These are phyloP conservation scores for Elephantulus edwardii DNA, from an alignment of 2,113 vertebrate genomes.

Conservation along the genomic window DNA sequence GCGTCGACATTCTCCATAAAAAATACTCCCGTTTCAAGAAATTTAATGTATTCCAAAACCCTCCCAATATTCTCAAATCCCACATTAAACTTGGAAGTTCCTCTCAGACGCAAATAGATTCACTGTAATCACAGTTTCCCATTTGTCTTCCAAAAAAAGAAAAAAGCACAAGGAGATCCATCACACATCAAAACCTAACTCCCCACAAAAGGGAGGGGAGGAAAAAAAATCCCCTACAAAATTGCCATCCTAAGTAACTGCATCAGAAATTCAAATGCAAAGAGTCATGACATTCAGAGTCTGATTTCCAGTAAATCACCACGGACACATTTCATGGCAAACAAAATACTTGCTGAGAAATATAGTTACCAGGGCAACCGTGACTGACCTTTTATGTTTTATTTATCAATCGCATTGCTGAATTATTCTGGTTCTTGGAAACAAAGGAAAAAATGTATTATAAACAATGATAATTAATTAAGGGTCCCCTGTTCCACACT, in stretches of 20 bases:
- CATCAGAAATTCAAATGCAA: constrained; percentile 65
- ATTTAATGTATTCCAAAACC: constrained; percentile 33
- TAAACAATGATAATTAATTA: constrained; percentile 77
- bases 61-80: constrained; percentile 37
- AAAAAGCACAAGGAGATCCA: constrained; percentile 21
- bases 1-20: constrained; percentile 34
- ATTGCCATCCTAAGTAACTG: constrained; percentile 51
- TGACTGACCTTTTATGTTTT: constrained; percentile 78
- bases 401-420: constrained; percentile 71
- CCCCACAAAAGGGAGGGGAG: too few relatives aligned
- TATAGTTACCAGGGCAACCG: constrained; percentile 75
- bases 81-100: constrained; percentile 45
- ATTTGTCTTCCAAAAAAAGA: constrained; percentile 10
- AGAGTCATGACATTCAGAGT: constrained; percentile 71
- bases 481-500: constrained; percentile 51
- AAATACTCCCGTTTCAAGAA: constrained; percentile 42
- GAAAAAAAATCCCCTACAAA: constrained; percentile 27
- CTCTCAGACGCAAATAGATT: constrained; percentile 50
- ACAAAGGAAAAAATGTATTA: constrained; percentile 68
- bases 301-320: constrained; percentile 71
- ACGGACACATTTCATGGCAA: constrained; percentile 72
- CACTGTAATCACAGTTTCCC: constrained; percentile 52
- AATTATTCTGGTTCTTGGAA: constrained; percentile 73
- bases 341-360: constrained; percentile 75
- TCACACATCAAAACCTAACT: constrained; percentile 32